These are phyloP conservation scores for Odocoileus virginianus DNA, from an alignment of 2,113 vertebrate species.

Conservation along the genomic window DNA sequence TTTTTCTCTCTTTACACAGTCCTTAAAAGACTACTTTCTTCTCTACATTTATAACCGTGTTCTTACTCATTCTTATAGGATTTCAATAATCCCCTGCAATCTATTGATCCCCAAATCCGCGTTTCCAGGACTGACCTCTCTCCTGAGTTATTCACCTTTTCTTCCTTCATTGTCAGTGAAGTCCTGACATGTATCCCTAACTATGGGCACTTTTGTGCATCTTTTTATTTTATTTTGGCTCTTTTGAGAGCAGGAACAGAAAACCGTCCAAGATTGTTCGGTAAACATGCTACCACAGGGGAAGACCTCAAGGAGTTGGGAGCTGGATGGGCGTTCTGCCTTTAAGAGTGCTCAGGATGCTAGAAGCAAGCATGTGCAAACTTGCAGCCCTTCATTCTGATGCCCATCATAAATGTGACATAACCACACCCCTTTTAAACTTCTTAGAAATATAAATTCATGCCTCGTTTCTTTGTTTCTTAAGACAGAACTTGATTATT, in stretches of 20 bases:
- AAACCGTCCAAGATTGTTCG: neutral
- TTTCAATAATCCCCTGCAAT: neutral
- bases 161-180: neutral
- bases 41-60: neutral
- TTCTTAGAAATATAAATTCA: neutral
- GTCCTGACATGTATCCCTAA: neutral
- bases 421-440: neutral
- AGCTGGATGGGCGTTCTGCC: neutral
- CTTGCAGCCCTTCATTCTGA: neutral
- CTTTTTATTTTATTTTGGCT: neutral
- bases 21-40: neutral
- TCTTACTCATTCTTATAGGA: neutral
- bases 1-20: neutral
- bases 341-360: neutral
- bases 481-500: neutral
- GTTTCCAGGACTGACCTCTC: neutral
- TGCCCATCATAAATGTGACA: neutral
- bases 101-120: neutral
- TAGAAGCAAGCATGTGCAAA: neutral
- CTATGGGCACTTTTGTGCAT: neutral
- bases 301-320: neutral
- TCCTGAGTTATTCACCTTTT: neutral
- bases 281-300: neutral
- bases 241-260: neutral
- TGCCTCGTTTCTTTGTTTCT: neutral